Conservation (phyloP, 2,888 invertebrate genomes). For the Liopterus haemorrhoidalis region DNA sequence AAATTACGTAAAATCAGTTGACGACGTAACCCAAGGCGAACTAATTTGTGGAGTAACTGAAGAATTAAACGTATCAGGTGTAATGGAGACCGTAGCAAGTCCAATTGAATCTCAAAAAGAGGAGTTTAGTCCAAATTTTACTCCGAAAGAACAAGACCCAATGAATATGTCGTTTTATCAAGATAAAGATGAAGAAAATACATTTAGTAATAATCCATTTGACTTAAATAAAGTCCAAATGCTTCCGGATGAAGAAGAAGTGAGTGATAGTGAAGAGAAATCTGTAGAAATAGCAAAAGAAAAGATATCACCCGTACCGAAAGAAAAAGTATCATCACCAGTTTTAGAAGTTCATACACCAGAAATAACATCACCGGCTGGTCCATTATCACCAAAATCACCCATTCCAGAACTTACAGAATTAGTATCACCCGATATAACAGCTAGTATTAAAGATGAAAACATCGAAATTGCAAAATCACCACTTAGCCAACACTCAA, state of each 20-base stretch:
- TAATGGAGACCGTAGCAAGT: background rate
- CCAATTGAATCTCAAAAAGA: background rate
- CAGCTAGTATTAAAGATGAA: conserved; percentile 43
- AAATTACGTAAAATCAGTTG: background rate
- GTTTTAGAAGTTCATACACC: conserved; percentile 21
- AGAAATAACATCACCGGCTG: conserved; percentile 12
- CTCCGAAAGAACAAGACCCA: conserved; percentile 53
- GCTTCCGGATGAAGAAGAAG: conserved; percentile 49
- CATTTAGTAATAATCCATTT: conserved; percentile 47
- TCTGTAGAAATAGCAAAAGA: background rate
- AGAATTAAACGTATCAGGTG: background rate
- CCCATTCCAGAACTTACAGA: conserved; percentile 21
- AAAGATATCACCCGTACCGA: background rate
- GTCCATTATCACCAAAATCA: conserved; percentile 23
- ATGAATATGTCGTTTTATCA: conserved; percentile 63
- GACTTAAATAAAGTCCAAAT: conserved; percentile 57
- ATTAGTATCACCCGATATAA: conserved; percentile 34
- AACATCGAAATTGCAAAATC: conserved; percentile 9
- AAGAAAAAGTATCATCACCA: conserved; percentile 7
- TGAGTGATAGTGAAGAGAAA: conserved; percentile 8
- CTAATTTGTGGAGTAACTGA: conserved; percentile 10
- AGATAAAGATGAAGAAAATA: conserved; percentile 53
- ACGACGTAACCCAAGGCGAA: conserved; percentile 16
- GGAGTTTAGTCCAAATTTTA: conserved; percentile 11
- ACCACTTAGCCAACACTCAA: background rate